Evolutionary conservation across 2,888 invertebrate genomes (phyloP), one percentile per base, ranked within the genome.

Genomic region (Agrotis clavis): DNA sequence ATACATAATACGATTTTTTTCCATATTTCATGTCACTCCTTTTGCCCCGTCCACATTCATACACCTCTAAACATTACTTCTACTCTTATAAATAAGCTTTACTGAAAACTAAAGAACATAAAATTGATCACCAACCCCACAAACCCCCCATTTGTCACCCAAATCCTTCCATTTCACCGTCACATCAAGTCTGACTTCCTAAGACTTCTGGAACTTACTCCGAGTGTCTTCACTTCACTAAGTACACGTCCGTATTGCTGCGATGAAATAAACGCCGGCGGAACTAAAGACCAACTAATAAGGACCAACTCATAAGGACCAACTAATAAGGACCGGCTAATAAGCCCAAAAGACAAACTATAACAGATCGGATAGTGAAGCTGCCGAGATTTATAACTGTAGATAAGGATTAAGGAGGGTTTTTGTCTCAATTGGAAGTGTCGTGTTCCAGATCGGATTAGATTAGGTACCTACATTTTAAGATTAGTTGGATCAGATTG

Each of bases 181-280:
- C 68, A 50, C 66, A 66, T 60, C 56, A 56, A 60, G 57, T 62
- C 71, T 41, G 63, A 67, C 63, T 68, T 72, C 19, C 73, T 59
- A 68, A 67, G 79, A 59, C 82, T 79, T 61, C 57, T 53, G 66
- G 47, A 69, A 80, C 83, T 69, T 50, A 61, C 66, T 82, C 59
- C 63, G 50, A 77, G 79, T 67, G 18, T 61, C 54, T 81, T 77
- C 35, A 66, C 74, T 74, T 69, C 25, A 18, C 65, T 69, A 74
- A 69, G 66, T 82, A 69, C 56, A 67, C 68, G 50, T 47, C 56
- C 16, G 60, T 73, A 67, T 74, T 73, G 74, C 79, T 66, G 50
- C 64, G 48, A 71, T 64, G 60, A 67, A 71, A 82, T 73, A 79
- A 73, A 69, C 35, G 73, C 53, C 35, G 25, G 18, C 56, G 41